A percentile compares a stretch with the other conserved stretches of the same genome.
Evolutionary conservation across 2,797 vertebrate species (phyloP).

Genomic region (Scleropages formosus): DNA sequence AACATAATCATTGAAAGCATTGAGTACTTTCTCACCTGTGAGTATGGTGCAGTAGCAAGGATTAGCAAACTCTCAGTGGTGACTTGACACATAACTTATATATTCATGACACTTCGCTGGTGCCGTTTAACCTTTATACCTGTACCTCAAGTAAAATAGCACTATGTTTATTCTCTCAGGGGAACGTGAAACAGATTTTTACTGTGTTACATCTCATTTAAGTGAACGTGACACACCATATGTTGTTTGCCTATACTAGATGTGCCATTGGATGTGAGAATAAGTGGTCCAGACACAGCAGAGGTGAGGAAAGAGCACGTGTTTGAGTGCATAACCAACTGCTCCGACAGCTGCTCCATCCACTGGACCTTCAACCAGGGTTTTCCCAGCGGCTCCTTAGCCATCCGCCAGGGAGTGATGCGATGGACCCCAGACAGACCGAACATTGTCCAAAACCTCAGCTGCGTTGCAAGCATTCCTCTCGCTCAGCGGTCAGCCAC

Average conservation of each 20-base stretch:
- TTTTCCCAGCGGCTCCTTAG: not conserved
- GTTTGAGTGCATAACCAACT: not conserved
- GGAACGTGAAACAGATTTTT: not conserved
- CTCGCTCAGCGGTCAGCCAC: not conserved
- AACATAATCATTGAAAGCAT: not conserved
- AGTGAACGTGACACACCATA: not conserved
- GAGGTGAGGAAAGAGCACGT: not conserved
- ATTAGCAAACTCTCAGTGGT: not conserved
- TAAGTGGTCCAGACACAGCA: slow-evolving; percentile 11
- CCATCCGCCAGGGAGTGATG: not conserved
- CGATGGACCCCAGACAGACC: not conserved
- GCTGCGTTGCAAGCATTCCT: not conserved
- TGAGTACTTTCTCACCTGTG: slow-evolving; percentile 25
- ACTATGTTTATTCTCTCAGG: too few species aligned
- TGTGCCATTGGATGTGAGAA: not conserved
- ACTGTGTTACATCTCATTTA: too few species aligned
- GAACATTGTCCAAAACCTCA: not conserved
- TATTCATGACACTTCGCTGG: slow-evolving; percentile 9
- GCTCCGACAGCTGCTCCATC: not conserved
- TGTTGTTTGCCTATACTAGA: not conserved
- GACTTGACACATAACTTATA: not conserved
- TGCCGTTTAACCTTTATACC: not conserved
- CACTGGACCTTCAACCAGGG: not conserved
- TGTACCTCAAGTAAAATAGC: too few species aligned
- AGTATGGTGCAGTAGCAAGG: not conserved